Evolutionary conservation across 2,797 vertebrate genomes (phyloP).

Genomic region (Corythornis leucogaster): DNA sequence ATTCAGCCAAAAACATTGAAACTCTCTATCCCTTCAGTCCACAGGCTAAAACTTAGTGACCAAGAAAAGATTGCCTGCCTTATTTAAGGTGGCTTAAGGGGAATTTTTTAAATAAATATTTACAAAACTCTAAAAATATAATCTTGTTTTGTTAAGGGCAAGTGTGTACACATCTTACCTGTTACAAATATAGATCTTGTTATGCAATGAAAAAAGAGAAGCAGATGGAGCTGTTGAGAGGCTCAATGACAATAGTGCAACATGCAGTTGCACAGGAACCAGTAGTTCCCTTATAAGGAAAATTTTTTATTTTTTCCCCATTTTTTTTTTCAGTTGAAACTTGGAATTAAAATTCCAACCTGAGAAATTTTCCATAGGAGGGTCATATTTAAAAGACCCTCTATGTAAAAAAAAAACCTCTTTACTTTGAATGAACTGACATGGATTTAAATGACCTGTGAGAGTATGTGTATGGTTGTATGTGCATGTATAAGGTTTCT

Average conservation of each 20-base stretch:
- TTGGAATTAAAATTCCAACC: slow-evolving; percentile 31
- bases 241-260: neutral
- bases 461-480: slow-evolving; percentile 59
- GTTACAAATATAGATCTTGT: slow-evolving; percentile 14
- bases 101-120: slow-evolving; percentile 43
- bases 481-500: slow-evolving; percentile 72
- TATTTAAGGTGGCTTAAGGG: slow-evolving; percentile 44
- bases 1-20: slow-evolving; percentile 47
- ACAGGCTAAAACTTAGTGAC: slow-evolving; percentile 53
- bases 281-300: neutral
- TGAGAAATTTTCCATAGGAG: slow-evolving; percentile 52
- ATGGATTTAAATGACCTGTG: slow-evolving; percentile 73
- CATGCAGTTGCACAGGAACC: neutral
- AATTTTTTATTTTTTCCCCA: neutral
- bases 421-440: slow-evolving; percentile 62
- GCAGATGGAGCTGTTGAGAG: slow-evolving; percentile 20
- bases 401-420: slow-evolving; percentile 29
- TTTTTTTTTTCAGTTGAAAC: neutral
- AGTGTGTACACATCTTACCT: slow-evolving; percentile 5
- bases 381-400: slow-evolving; percentile 43
- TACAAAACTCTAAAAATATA: slow-evolving; percentile 23
- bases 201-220: neutral
- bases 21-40: neutral
- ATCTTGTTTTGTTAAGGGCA: slow-evolving; percentile 34
- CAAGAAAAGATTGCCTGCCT: slow-evolving; percentile 58